Percentiles rank a stretch among this genome's conserved stretches.
These are phyloP conservation scores for Chrysaora quinquecirrha DNA, from an alignment of 30 jellyfish, hydroid and myxozoan genomes.

Conservation along the genomic window DNA sequence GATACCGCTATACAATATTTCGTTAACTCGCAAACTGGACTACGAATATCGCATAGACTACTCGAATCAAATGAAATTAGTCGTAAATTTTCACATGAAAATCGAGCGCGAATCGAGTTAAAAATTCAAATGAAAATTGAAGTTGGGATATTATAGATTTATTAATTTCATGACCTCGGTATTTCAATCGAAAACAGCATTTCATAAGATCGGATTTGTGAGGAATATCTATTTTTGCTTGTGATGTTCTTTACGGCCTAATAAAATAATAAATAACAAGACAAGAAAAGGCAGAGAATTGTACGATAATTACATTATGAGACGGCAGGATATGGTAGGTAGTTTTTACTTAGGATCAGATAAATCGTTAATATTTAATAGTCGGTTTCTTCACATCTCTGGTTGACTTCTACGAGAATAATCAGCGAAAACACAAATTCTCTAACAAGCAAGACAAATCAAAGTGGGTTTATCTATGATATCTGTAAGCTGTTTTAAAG, in stretches of 20 bases:
- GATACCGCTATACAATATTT: no score
- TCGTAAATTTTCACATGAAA: no score
- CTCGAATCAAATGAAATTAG: no score
- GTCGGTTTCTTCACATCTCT: slow-evolving; percentile 53
- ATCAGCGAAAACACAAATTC: slow-evolving; percentile 2
- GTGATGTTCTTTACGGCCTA: slow-evolving; percentile 20
- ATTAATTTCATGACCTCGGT: not conserved
- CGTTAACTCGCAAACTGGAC: no score
- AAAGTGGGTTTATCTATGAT: not conserved
- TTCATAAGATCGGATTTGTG: not conserved
- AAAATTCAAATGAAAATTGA: no score
- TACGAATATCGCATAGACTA: no score
- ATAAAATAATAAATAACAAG: slow-evolving; percentile 48
- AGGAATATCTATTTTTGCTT: slow-evolving; percentile 1
- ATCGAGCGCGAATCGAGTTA: no score
- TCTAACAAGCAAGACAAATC: not conserved
- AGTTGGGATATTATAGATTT: no score
- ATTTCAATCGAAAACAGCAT: not conserved
- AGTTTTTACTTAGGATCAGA: slow-evolving; percentile 51
- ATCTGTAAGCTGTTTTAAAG: not conserved
- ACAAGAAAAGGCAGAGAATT: slow-evolving; percentile 56
- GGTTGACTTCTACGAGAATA: slow-evolving; percentile 21
- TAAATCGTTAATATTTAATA: slow-evolving; percentile 48
- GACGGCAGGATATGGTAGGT: slow-evolving; percentile 75
- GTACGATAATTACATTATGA: slow-evolving; percentile 49